These are phyloP conservation scores for Idaea straminata DNA, from an alignment of 2,888 invertebrate genomes.

Conservation along the genomic window DNA sequence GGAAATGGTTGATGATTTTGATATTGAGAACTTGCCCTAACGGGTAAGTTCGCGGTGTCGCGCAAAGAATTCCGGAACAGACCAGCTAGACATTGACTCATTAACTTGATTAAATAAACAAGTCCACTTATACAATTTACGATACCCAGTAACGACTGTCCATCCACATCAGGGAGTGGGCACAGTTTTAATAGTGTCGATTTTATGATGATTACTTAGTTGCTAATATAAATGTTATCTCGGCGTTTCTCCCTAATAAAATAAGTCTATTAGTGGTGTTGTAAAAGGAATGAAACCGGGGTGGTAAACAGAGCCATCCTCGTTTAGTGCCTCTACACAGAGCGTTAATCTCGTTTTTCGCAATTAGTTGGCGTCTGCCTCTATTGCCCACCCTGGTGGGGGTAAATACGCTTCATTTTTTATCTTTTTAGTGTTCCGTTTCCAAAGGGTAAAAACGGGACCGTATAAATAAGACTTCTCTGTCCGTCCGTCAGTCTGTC, in stretches of 20 bases:
- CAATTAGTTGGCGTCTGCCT: constrained; percentile 69
- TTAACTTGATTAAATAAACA: constrained; percentile 24
- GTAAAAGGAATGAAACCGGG: constrained; percentile 61
- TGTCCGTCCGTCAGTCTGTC: no score
- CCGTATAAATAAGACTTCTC: no score
- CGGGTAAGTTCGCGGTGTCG: not conserved
- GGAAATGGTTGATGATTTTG: not conserved
- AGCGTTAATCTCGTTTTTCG: constrained; percentile 75
- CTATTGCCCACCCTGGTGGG: constrained; percentile 55
- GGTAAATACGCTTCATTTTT: constrained; percentile 56
- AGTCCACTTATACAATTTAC: constrained; percentile 23
- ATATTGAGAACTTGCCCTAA: not conserved
- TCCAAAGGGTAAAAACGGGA: no score
- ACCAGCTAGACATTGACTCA: constrained; percentile 12
- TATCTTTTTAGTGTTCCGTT: constrained; percentile 26
- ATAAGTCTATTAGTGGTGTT: constrained; percentile 68
- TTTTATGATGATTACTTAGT: constrained; percentile 64
- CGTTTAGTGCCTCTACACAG: constrained; percentile 65
- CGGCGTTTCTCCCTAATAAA: constrained; percentile 61
- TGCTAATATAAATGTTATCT: constrained; percentile 62
- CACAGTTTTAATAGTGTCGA: constrained; percentile 40
- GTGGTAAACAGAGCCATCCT: constrained; percentile 63
- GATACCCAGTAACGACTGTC: constrained; percentile 20
- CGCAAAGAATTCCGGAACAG: not conserved
- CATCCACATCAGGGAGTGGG: constrained; percentile 21